Conservation (phyloP, 2,888 invertebrate species). For the Diarsia rubi region DNA sequence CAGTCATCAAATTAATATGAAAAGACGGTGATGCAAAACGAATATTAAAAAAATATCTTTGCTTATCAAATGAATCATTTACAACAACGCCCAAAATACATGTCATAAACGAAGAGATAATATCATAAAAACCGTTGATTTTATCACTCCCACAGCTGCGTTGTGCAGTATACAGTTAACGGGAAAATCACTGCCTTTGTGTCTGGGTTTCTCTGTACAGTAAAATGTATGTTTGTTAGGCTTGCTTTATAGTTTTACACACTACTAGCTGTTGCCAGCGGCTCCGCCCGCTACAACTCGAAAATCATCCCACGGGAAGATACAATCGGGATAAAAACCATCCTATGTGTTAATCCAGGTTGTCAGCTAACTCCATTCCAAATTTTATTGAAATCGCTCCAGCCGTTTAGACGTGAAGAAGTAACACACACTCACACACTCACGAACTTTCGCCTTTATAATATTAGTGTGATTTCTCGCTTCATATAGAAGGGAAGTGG, state of each 20-base stretch:
- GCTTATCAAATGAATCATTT: not conserved
- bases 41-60: not conserved
- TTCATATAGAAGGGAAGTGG: constrained; percentile 6
- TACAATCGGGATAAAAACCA: too few relatives aligned
- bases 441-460: too few relatives aligned
- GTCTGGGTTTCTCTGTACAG: constrained; percentile 15
- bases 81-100: not conserved
- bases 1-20: not conserved
- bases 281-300: too few relatives aligned
- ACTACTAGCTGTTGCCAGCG: too few relatives aligned
- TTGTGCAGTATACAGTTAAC: not conserved
- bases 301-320: too few relatives aligned
- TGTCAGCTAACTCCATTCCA: too few relatives aligned
- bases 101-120: not conserved
- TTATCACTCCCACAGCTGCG: not conserved
- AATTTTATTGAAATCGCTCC: too few relatives aligned
- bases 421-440: too few relatives aligned
- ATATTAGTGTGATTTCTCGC: constrained; percentile 4
- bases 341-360: too few relatives aligned
- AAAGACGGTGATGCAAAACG: not conserved
- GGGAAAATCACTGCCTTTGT: constrained; percentile 11
- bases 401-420: too few relatives aligned
- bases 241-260: not conserved
- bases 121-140: not conserved
- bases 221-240: constrained; percentile 16